Conservation (phyloP, 2,888 invertebrate species). For the Idaea aversata region DNA sequence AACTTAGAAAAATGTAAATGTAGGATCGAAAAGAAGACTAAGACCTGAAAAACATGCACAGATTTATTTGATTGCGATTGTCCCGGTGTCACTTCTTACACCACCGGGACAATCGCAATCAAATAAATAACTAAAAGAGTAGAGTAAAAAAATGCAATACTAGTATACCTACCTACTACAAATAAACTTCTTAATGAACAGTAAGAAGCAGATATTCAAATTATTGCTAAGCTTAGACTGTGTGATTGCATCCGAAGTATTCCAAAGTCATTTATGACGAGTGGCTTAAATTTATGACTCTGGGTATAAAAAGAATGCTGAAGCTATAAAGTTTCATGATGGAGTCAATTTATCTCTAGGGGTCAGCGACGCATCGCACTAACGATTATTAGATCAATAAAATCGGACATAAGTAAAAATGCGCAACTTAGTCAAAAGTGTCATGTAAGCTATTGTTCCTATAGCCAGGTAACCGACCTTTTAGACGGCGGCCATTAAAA, state of each 20-base stretch:
- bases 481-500: no score
- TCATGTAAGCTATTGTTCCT: no score
- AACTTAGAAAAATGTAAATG: background rate
- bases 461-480: no score
- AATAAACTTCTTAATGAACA: background rate
- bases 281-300: constrained; percentile 11
- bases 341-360: constrained; percentile 16
- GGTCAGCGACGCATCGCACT: constrained; percentile 5
- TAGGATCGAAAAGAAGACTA: background rate
- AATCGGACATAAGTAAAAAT: no score
- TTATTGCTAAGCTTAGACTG: background rate
- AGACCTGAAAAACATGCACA: background rate
- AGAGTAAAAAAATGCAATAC: background rate
- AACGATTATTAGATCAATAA: no score
- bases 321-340: constrained; percentile 17
- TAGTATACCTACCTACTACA: background rate
- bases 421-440: no score
- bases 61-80: no score
- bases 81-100: no score
- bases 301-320: constrained; percentile 16
- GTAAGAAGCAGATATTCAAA: background rate
- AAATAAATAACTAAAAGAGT: background rate
- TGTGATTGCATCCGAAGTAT: constrained; percentile 10
- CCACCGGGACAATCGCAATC: background rate
- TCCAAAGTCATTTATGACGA: constrained; percentile 9